Evolutionary conservation across 2,888 invertebrate genomes (phyloP), one percentile per base, ranked within the genome.

Genomic region (Plebejus argus): DNA sequence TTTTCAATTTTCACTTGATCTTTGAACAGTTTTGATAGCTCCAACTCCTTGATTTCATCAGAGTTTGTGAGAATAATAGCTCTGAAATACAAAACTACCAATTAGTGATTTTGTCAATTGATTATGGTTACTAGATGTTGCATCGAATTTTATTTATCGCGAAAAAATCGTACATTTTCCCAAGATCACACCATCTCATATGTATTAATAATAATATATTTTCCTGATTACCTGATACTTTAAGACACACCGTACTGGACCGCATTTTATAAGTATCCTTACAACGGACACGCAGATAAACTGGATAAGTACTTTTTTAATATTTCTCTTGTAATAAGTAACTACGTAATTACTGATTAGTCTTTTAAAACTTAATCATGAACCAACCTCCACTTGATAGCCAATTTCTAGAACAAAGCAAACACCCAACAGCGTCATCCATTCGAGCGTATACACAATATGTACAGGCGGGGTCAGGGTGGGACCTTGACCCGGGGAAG

Each of bases 51-150:
- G 1, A 94, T 91, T 79, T 93, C 94, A 58, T 94, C 94, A 0
- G 90, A 87, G 79, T 94, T 94, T 0, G 94, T 94, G 74, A 94
- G 82, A 28, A 94, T 94, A 58, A 94, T 93, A 0, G 94, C 94
- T 80, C 94, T 94, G 89, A 10, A 90, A 91, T 18, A 76, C 78
- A 78, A 79, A 53, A 76, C 33, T 7, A 7, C 3, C 23, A 61
- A 10, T 8, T 23, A 61, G 12, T 12, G 1, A n/a, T n/a, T n/a
- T n/a, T n/a, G n/a, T n/a, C n/a, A n/a, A n/a, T n/a, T n/a, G n/a
- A n/a, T n/a, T n/a, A n/a, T n/a, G n/a, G n/a, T n/a, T n/a, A n/a
- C n/a, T n/a, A n/a, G n/a, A n/a, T n/a, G n/a, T n/a, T n/a, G n/a
- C n/a, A n/a, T n/a, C n/a, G n/a, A n/a, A n/a, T n/a, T n/a, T n/a